These are phyloP conservation scores for Melitaea cinxia DNA, from an alignment of 1,140 invertebrate genomes.

Conservation along the genomic window DNA sequence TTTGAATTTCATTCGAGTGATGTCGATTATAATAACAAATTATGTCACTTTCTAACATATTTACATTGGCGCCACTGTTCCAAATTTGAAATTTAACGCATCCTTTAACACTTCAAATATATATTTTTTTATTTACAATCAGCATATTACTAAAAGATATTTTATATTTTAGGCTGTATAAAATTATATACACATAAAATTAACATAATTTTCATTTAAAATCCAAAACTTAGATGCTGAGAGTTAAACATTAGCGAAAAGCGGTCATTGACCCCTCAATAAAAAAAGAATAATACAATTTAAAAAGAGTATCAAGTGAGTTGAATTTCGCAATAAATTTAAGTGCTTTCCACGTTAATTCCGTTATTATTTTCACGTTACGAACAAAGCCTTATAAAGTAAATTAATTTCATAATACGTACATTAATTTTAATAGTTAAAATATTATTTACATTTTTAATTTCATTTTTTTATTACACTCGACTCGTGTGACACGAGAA, in stretches of 20 bases:
- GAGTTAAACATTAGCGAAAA: slow-evolving; percentile 15
- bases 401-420: not conserved
- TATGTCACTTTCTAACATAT: slow-evolving; percentile 47
- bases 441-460: not conserved
- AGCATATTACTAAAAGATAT: not conserved
- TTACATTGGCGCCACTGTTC: slow-evolving; percentile 25
- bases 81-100: not conserved
- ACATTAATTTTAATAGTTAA: not conserved
- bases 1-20: slow-evolving; percentile 55
- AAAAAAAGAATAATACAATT: slow-evolving; percentile 30
- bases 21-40: slow-evolving; percentile 31
- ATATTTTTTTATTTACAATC: not conserved
- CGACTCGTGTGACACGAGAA: too few species aligned
- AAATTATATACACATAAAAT: not conserved
- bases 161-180: not conserved
- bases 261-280: slow-evolving; percentile 36
- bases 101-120: not conserved
- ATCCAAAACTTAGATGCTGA: slow-evolving; percentile 24
- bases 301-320: slow-evolving; percentile 16
- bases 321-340: slow-evolving; percentile 32
- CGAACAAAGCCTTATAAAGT: not conserved
- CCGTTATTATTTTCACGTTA: slow-evolving; percentile 8
- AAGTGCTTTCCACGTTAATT: slow-evolving; percentile 23
- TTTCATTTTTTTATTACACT: not conserved
- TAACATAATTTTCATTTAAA: too few species aligned